Evolutionary conservation across 2,797 vertebrate species (phyloP), one percentile per base, ranked within the genome.

Genomic region (Phrynocephalus forsythii): DNA sequence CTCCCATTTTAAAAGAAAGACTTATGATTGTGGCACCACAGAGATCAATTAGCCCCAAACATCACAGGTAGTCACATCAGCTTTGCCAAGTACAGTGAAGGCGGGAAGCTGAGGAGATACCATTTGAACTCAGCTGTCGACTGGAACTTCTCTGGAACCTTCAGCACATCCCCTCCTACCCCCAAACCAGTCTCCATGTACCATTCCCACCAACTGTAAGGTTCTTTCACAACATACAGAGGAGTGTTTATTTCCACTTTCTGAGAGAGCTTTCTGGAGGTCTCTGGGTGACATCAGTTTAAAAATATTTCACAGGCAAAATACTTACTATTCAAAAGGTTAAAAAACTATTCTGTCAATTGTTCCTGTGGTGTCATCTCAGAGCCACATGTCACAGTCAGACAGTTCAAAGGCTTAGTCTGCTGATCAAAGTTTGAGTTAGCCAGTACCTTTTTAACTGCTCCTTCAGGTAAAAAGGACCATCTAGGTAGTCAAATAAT

Each of bases 281-380:
- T 81, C 56, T 83, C 66, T 78, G n/a, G 71, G 71, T 77, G 63
- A 72, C 79, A 78, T 71, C 78, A 66, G 2, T 87, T 76, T 63
- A 63, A 63, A 76, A 88, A 68, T 82, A 81, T 63, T 88, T 85
- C 63, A 88, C 71, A 69, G 24, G 78, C 33, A 56, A 28, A 87
- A 30, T 85, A 33, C 66, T 77, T 85, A 85, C 80, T 87, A 85
- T 87, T 90, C 86, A 81, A 78, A 63, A 69, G 52, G n/a, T n/a
- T 87, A 60, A 77, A 69, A 80, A 80, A 86, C 28, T 48, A 83
- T 24, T 66, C 69, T 84, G 82, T 84, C 76, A 60, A 63, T 86
- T 78, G 69, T 84, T 75, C 71, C 76, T 63, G 48, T 33, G 66
- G 66, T 69, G 50, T 63, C 50, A 44, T 77, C 50, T 79, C 30